These are phyloP conservation scores for Andrena chrysosceles DNA, from an alignment of 2,888 invertebrate genomes.

Conservation along the genomic window DNA sequence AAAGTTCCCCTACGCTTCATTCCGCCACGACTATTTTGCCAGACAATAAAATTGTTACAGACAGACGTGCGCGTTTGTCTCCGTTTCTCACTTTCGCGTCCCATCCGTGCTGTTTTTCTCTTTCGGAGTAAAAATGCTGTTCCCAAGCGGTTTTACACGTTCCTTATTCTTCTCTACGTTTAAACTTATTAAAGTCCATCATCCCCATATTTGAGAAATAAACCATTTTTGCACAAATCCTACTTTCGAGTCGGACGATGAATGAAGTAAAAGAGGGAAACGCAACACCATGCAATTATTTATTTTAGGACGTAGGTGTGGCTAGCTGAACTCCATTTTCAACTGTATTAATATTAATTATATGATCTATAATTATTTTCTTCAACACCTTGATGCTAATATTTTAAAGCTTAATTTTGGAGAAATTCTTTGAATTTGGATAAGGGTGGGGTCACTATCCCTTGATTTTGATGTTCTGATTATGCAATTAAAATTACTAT, in stretches of 20 bases:
- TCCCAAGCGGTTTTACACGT: background rate
- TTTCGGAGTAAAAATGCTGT: background rate
- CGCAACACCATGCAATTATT: background rate
- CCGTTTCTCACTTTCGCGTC: conserved; percentile 40
- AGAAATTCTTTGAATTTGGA: background rate
- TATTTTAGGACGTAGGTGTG: background rate
- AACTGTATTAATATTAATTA: too few species aligned
- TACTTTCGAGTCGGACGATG: background rate
- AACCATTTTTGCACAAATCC: background rate
- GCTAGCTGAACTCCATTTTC: too few species aligned
- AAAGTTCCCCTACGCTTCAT: conserved; percentile 52
- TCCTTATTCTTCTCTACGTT: background rate
- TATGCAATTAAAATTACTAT: background rate
- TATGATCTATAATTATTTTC: background rate
- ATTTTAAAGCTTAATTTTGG: background rate
- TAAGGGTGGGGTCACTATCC: background rate
- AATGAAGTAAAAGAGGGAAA: background rate
- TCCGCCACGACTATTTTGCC: conserved; percentile 40
- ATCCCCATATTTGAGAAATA: too few species aligned
- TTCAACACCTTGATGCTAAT: background rate
- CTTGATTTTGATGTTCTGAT: background rate
- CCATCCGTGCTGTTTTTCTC: background rate
- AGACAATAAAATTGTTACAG: conserved; percentile 51
- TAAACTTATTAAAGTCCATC: background rate
- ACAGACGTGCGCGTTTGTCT: background rate